A percentile compares a stretch with the other conserved stretches of the same genome.
Evolutionary conservation across 2,888 invertebrate genomes (phyloP).

Genomic region (Hirtodrosophila cameraria): DNA sequence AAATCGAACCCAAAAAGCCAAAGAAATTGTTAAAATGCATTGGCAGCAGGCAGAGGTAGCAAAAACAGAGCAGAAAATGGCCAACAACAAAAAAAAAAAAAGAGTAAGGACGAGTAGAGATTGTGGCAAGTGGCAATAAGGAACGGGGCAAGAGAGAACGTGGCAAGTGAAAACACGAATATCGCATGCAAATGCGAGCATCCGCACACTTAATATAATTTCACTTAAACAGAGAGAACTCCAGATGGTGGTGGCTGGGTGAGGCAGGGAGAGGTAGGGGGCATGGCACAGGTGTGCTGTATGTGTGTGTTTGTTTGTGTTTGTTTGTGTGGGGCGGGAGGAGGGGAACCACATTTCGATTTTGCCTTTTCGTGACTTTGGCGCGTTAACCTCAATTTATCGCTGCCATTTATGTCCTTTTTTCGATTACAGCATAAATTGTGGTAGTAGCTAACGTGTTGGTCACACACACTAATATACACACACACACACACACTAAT

Average conservation of each 20-base stretch:
- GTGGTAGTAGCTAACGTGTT: conserved; percentile 69
- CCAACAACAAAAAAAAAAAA: conserved; percentile 11
- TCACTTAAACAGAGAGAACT: conserved; percentile 67
- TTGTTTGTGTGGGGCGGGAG: conserved; percentile 20
- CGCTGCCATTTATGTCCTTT: conserved; percentile 78
- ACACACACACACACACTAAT: conserved; percentile 20
- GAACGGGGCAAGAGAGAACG: conserved; percentile 1
- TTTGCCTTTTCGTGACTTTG: conserved; percentile 72
- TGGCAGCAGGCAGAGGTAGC: neutral
- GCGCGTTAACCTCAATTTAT: conserved; percentile 80
- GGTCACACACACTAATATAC: conserved; percentile 53
- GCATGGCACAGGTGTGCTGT: neutral
- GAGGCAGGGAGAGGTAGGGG: neutral
- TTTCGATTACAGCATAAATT: conserved; percentile 79
- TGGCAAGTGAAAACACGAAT: conserved; percentile 51
- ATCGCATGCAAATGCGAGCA: conserved; percentile 73
- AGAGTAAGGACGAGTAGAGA: conserved; percentile 16
- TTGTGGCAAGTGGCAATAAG: conserved; percentile 22
- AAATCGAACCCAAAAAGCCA: conserved; percentile 22
- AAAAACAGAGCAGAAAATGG: conserved; percentile 3
- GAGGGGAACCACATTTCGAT: conserved; percentile 56
- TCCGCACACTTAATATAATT: conserved; percentile 79
- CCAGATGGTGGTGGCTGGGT: neutral
- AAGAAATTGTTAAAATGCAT: conserved; percentile 48
- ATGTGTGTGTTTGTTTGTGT: conserved; percentile 7